Evolutionary conservation across 2,113 vertebrate genomes (phyloP).

Genomic region (Donacobius atricapilla): DNA sequence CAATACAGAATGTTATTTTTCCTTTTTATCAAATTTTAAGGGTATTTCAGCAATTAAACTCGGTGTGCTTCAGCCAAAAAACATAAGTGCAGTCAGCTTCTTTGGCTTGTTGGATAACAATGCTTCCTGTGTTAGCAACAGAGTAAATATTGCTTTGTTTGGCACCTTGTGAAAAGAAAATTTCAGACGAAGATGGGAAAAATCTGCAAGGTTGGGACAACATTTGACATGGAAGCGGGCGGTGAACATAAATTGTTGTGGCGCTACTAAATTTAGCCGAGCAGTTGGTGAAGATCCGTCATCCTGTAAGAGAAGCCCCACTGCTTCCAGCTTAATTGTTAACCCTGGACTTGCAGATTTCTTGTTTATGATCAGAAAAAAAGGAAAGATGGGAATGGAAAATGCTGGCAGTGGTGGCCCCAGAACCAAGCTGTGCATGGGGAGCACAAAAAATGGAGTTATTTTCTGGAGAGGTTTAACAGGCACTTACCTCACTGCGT

Average conservation of each 20-base stretch:
- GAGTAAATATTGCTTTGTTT: neutral
- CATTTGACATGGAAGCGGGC: neutral
- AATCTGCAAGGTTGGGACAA: neutral
- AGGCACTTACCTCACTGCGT: neutral
- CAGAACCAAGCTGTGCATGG: neutral
- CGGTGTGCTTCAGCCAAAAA: neutral
- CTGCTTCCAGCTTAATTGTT: neutral
- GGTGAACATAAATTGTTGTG: neutral
- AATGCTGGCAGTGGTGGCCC: neutral
- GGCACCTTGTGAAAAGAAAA: neutral
- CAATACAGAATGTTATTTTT: slow-evolving; percentile 48
- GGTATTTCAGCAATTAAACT: slow-evolving; percentile 18
- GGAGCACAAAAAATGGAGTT: neutral
- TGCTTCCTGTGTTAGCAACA: neutral
- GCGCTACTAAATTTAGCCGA: neutral
- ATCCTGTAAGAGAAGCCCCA: neutral
- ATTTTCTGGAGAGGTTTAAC: neutral
- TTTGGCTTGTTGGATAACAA: neutral
- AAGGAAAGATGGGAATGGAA: neutral
- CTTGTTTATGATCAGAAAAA: neutral
- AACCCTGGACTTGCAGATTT: neutral
- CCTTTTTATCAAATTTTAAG: slow-evolving; percentile 32
- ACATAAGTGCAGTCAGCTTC: neutral
- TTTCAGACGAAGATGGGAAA: neutral
- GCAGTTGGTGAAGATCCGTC: neutral